Evolutionary conservation across 2,888 invertebrate species (phyloP), one percentile per base, ranked within the genome.

Genomic region (Camponotus fellah): DNA sequence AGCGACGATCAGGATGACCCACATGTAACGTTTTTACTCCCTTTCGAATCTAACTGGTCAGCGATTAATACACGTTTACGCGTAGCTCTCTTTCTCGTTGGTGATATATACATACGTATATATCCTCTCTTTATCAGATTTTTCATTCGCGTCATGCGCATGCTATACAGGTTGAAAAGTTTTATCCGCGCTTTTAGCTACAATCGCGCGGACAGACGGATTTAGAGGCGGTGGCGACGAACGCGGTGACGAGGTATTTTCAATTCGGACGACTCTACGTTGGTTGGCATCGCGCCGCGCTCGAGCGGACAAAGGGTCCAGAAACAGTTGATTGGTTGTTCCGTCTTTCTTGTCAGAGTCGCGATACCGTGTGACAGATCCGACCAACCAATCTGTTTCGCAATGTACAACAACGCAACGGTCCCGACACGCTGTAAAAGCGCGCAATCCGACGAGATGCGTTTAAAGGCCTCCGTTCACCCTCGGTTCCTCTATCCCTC

Each of bases 251-350:
- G 89, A 87, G 87, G 86, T 88, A 88, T 88, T 88, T 88, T 89
- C 88, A 88, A 89, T 88, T 87, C 86, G 86, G 84, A 83, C 82
- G 65, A 81, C 81, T 37, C 26, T 84, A 83, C 82, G 77, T 85
- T 85, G 85, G 46, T 34, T 14, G 62, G 34, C 68, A 40, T 40
- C 53, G 46, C 40, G 53, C 17, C 89, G 80, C 80, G 85, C 74
- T 74, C 62, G 65, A 83, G 82, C 79, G 84, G 74, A 89, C 89
- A 89, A 89, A 89, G 87, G 89, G 87, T 66, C 85, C 85, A 86
- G 89, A 81, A 86, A 86, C 90, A 87, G 90, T 89, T 90, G 90
- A 89, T 89, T 89, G 89, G 90, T 85, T 88, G 90, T 90, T 89
- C 84, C 89, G 88, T 89, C 88, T 90, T 89, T 87, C 89, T 87